Percentiles rank a stretch among this genome's conserved stretches.
phyloP scores from a whole-genome alignment of 2,113 vertebrate genomes.

The Colaptes auratus region DNA sequence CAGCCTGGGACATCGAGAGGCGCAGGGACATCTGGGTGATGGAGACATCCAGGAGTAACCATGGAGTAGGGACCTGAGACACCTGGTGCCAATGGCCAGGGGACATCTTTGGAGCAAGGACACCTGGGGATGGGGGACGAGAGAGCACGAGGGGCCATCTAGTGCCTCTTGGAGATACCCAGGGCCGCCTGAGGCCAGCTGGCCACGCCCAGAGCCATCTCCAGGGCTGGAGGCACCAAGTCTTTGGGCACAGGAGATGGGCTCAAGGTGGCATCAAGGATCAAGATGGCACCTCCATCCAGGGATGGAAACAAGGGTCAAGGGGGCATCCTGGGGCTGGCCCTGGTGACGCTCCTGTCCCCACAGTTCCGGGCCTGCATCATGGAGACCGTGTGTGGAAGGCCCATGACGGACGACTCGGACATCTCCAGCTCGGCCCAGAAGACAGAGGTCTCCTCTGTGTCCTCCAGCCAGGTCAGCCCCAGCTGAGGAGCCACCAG shows the following conservation, averaged over 20 bases:
- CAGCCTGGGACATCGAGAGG: neutral
- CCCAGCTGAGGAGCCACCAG: neutral
- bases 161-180: too few relatives aligned
- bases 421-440: neutral
- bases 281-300: neutral
- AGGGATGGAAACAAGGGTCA: neutral
- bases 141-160: neutral
- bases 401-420: neutral
- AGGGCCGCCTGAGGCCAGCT: too few relatives aligned
- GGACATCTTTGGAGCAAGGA: neutral
- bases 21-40: neutral
- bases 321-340: neutral
- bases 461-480: neutral
- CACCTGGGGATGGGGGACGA: neutral
- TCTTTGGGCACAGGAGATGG: neutral
- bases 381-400: neutral
- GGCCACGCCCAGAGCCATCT: neutral
- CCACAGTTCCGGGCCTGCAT: neutral
- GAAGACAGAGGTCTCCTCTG: neutral
- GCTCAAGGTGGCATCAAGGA: neutral
- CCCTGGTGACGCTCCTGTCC: neutral
- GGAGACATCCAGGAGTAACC: neutral
- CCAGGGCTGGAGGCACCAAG: neutral
- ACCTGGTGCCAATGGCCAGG: neutral
- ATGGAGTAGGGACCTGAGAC: neutral